These are phyloP conservation scores for Eumacrocentrus americanus DNA, from an alignment of 2,888 invertebrate genomes.

Conservation along the genomic window DNA sequence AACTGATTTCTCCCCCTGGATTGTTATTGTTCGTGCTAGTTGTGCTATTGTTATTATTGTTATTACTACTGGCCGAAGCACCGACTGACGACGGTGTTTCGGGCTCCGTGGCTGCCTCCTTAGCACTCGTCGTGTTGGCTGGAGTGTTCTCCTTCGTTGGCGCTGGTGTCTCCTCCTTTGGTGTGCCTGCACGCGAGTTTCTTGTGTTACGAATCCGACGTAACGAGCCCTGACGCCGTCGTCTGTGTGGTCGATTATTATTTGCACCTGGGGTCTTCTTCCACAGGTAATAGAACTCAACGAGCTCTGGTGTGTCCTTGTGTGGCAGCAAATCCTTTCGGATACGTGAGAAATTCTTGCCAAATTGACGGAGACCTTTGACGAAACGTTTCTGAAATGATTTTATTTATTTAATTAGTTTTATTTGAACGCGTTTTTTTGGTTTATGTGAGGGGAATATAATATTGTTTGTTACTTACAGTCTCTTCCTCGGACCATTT, in stretches of 20 bases:
- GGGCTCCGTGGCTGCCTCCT: slow-evolving; percentile 54
- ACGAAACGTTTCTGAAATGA: slow-evolving; percentile 84
- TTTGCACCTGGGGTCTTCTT: slow-evolving; percentile 99
- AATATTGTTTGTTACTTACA: slow-evolving; percentile 58
- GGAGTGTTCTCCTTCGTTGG: slow-evolving; percentile 53
- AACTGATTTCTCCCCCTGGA: slow-evolving; percentile 68
- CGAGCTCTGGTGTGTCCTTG: slow-evolving; percentile 95
- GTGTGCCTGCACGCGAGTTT: slow-evolving; percentile 81
- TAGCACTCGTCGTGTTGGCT: slow-evolving; percentile 34
- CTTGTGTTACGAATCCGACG: slow-evolving; percentile 87
- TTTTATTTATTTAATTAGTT: neutral
- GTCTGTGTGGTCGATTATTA: slow-evolving; percentile 92
- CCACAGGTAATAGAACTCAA: slow-evolving; percentile 99
- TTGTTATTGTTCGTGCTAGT: slow-evolving; percentile 35
- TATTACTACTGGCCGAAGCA: slow-evolving; percentile 62
- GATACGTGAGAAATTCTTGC: slow-evolving; percentile 99
- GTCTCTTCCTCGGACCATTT: slow-evolving; percentile 99
- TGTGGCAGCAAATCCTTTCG: slow-evolving; percentile 94
- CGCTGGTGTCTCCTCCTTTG: slow-evolving; percentile 76
- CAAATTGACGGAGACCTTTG: slow-evolving; percentile 96
- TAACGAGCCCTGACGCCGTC: slow-evolving; percentile 85
- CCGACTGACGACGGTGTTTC: slow-evolving; percentile 55
- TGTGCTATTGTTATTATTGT: slow-evolving; percentile 25
- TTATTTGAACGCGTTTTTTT: neutral
- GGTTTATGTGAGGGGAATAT: neutral